Percentiles rank a stretch among this genome's conserved stretches.
phyloP scores from a whole-genome alignment of 2,113 vertebrate species.

The Petaurus breviceps region DNA sequence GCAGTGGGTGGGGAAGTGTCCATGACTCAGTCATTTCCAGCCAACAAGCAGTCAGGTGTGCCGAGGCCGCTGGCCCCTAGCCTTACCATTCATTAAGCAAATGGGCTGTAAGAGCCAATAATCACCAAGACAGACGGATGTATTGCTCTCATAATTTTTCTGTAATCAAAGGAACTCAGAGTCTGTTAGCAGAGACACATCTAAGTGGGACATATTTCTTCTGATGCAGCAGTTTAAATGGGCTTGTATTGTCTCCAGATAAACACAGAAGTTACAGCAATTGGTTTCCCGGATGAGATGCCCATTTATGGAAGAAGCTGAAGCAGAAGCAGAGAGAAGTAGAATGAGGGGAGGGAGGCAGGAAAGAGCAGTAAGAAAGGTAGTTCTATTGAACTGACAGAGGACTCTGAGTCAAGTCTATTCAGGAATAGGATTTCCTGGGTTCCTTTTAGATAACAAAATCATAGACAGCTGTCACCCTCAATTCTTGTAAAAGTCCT shows the following conservation, averaged over 20 bases:
- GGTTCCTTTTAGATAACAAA: not conserved
- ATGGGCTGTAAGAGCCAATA: conserved; percentile 49
- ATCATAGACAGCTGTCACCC: not conserved
- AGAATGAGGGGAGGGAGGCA: not conserved
- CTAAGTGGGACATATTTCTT: conserved; percentile 72
- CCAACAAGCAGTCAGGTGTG: conserved; percentile 46
- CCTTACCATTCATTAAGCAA: conserved; percentile 66
- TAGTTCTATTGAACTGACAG: not conserved
- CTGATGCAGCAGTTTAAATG: conserved; percentile 67
- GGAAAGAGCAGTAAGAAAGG: not conserved
- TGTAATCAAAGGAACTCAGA: conserved; percentile 40
- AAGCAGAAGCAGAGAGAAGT: not conserved
- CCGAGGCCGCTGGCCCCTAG: not conserved
- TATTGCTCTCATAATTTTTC: not conserved
- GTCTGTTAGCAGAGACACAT: conserved; percentile 56
- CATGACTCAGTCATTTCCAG: not conserved
- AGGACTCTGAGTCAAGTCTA: not conserved
- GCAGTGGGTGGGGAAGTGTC: not conserved
- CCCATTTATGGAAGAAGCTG: conserved; percentile 17
- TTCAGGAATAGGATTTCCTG: not conserved
- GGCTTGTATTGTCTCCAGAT: conserved; percentile 67
- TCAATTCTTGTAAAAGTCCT: conserved; percentile 7
- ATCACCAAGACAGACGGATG: conserved; percentile 4
- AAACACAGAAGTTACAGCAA: conserved; percentile 62
- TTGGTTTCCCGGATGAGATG: conserved; percentile 58